Base-by-base conservation (phyloP, 2,797 vertebrate genomes). In the Hephaestus fuliginosus region DNA sequence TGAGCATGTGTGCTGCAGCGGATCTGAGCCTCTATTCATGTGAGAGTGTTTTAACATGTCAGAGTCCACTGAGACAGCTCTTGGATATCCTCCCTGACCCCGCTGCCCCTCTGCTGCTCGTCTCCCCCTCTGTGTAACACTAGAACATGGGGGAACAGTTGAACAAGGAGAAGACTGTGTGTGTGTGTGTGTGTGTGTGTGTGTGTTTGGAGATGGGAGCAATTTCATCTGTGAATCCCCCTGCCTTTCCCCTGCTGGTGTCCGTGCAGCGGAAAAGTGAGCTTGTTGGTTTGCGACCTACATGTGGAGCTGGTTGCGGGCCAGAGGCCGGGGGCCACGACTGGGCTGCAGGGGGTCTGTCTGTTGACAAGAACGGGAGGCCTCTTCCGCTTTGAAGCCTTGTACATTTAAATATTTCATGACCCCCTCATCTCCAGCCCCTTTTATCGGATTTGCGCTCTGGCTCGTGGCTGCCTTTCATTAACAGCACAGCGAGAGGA, bases 341-440 rank as follows among this genome's bases (percentile, higher is more conserved):
- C 76, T 11, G 80, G 86, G 71, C 89, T 72, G 48, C 76, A 81
- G 88, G 88, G 89, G 87, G 86, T 87, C 90, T 91, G 81, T 86
- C 70, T 90, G 87, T 88, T 91, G 91, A 91, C 89, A 89, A 84
- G 87, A 89, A 74, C 6, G 52, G 73, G 67, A 89, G 84, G 84
- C 89, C 85, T 87, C 76, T 78, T 91, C 85, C 53, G 63, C 93
- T 95, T 95, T 96, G 95, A 95, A 95, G 94, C 92, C 86, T 76
- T 71, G 82, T 80, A 86, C 84, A 94, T 96, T 92, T 95, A 92
- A 96, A 96, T 95, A 96, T 96, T 96, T 95, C 92, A 95, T 94
- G 89, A 91, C 84, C 83, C 72, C 78, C 86, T 86, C 83, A 65
- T 93, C 91, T 91, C 81, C 74, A 93, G 88, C 76, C 89, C 89